Evolutionary conservation across 2,888 invertebrate genomes (phyloP).

Genomic region (Pseudococcus viburni): DNA sequence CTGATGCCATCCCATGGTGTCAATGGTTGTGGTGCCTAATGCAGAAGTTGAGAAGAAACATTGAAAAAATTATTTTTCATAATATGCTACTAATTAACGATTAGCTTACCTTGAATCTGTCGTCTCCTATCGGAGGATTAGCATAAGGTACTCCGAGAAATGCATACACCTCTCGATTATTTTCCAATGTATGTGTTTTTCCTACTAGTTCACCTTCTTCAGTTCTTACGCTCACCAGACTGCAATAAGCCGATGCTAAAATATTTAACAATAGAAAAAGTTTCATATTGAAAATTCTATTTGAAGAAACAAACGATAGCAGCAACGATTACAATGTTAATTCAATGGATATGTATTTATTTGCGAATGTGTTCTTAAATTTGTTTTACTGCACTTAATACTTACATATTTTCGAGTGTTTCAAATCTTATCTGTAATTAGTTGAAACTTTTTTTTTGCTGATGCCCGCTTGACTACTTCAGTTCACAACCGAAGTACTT

Average conservation of each 20-base stretch:
- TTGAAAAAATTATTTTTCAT: neutral
- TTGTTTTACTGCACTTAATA: neutral
- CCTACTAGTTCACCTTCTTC: neutral
- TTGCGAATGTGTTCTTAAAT: neutral
- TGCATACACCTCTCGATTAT: neutral
- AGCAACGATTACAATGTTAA: neutral
- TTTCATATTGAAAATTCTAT: neutral
- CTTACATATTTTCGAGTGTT: neutral
- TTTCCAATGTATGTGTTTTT: neutral
- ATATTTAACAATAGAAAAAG: neutral
- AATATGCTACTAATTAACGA: neutral
- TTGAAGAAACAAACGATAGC: neutral
- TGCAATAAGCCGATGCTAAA: neutral
- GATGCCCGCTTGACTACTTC: neutral
- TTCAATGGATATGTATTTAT: neutral
- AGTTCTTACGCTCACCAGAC: neutral
- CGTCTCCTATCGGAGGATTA: neutral
- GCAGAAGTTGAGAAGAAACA: neutral
- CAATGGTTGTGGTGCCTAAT: neutral
- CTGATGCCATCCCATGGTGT: neutral
- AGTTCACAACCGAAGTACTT: neutral
- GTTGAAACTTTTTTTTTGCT: neutral
- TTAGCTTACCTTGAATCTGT: neutral
- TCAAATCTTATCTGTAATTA: neutral
- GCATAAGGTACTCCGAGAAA: constrained; percentile 2